A percentile compares a stretch with the other conserved stretches of the same genome.
phyloP scores from a whole-genome alignment of 2,888 invertebrate genomes.

The Polydesmus complanatus region DNA sequence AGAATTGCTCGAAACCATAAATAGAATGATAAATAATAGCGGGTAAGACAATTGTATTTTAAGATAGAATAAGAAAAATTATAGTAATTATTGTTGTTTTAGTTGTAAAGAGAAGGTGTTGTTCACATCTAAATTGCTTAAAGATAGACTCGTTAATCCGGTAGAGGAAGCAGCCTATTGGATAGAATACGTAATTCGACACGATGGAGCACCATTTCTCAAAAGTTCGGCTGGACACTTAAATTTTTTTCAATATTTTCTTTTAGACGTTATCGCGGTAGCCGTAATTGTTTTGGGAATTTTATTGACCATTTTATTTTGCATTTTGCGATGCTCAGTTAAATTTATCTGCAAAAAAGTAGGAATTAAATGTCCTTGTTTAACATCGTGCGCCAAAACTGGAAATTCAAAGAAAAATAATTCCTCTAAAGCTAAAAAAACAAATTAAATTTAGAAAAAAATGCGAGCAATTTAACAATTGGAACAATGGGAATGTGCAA shows the following conservation, averaged over 20 bases:
- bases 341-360: background rate
- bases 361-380: background rate
- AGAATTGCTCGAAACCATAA: background rate
- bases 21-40: background rate
- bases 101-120: slow-evolving; percentile 4
- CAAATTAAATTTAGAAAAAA: no score
- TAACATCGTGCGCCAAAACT: background rate
- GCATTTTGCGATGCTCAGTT: background rate
- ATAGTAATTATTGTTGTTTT: background rate
- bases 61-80: background rate
- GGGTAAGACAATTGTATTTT: background rate
- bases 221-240: slow-evolving; percentile 11
- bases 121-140: slow-evolving; percentile 1
- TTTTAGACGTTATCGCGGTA: slow-evolving; percentile 13
- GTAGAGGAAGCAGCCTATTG: slow-evolving; percentile 12
- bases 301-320: background rate
- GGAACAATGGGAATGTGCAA: no score
- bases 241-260: slow-evolving; percentile 14
- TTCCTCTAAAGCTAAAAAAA: background rate
- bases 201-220: slow-evolving; percentile 13
- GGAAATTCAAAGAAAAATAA: background rate
- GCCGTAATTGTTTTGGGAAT: slow-evolving; percentile 5
- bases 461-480: no score
- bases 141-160: background rate
- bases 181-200: slow-evolving; percentile 14